phyloP scores from a whole-genome alignment of 2,113 vertebrate genomes.

The Odontophorus gujanensis region DNA sequence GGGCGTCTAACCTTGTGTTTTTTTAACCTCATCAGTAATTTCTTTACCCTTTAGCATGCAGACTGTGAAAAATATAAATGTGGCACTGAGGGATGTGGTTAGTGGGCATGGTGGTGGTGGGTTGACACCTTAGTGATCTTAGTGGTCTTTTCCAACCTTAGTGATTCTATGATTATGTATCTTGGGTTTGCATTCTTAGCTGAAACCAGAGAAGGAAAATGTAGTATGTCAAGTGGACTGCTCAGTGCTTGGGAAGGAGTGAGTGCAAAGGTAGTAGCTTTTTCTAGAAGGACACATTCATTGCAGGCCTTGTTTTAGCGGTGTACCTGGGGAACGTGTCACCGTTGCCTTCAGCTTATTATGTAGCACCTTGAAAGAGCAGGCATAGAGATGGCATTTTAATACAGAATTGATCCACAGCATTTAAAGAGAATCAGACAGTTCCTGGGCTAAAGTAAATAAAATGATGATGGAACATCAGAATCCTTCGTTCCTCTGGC shows the following conservation, averaged over 20 bases:
- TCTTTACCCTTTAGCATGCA: neutral
- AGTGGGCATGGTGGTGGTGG: no score
- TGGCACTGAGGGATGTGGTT: no score
- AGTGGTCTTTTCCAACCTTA: no score
- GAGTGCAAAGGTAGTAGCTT: neutral
- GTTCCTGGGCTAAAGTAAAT: conserved; percentile 30
- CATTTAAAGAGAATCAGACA: conserved; percentile 65
- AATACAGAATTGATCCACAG: conserved; percentile 49
- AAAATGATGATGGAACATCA: conserved; percentile 15
- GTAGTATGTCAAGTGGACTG: neutral
- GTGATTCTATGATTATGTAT: neutral
- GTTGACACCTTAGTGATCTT: no score
- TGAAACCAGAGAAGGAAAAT: neutral
- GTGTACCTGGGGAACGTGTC: neutral
- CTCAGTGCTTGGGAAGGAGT: neutral
- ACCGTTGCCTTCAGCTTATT: neutral
- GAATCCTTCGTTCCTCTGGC: conserved; percentile 38
- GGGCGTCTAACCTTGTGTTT: neutral
- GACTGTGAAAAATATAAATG: neutral
- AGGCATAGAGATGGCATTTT: conserved; percentile 48
- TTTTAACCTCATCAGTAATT: neutral
- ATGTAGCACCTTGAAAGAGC: neutral
- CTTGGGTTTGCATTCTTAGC: neutral
- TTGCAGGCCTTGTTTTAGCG: conserved; percentile 6
- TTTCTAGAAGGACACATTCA: neutral